Evolutionary conservation across 2,113 vertebrate genomes (phyloP), one percentile per base, ranked within the genome.

Genomic region (Eublepharis macularius): DNA sequence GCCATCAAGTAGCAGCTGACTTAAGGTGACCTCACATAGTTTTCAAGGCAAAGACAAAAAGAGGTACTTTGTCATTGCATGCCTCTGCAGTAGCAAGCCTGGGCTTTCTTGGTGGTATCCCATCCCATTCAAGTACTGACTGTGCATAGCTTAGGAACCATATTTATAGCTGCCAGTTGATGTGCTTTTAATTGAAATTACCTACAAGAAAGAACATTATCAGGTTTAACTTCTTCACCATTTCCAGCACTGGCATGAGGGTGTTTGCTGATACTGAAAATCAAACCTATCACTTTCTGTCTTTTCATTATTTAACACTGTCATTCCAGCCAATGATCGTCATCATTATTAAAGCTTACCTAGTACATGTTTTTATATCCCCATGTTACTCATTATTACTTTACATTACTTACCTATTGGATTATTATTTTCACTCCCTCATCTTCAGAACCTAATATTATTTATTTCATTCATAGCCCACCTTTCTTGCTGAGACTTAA

Each of bases 351-450:
- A 63, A 63, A 8, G 7, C 76, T 76, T 76, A 32, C 32, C 43
- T 76, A 78, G 6, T 57, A 73, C 14, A 24, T 84, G 68, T 73
- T 57, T 47, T 87, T 82, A 89, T 45, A 83, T 85, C 29, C 1
- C 4, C 43, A 78, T 43, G 49, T n/a, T 39, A 39, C 14, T 39
- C 49, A 65, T 79, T 86, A 49, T 6, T 81, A 69, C 70, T 83
- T 87, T 84, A 83, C 26, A 60, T 57, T 83, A 82, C 16, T 77
- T 81, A 87, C 1, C 72, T 72, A 81, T 49, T 85, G 32, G 85
- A 6, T 2, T 8, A 77, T 82, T 16, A 19, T 73, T 85, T 87
- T 86, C 69, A 57, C 17, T 34, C 81, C 63, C 80, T 76, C 47
- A 63, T 0, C 43, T 29, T 49, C 72, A 49, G 36, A 70, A 84